These are phyloP conservation scores for Lophochroa leadbeateri DNA, from an alignment of 2,113 vertebrate species.

Conservation along the genomic window DNA sequence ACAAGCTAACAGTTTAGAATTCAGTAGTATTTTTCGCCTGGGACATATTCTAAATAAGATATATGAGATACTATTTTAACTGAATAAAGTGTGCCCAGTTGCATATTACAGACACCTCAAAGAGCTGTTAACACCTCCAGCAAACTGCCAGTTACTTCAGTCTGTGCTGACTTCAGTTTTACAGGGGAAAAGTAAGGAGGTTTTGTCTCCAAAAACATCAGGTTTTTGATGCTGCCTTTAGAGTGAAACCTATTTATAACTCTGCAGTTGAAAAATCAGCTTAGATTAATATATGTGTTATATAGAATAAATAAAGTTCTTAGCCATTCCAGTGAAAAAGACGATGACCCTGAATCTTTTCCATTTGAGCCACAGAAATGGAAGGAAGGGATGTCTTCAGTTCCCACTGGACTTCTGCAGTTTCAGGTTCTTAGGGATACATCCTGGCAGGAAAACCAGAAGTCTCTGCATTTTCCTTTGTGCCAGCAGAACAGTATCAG, in stretches of 20 bases:
- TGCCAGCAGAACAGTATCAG: background rate
- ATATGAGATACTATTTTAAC: background rate
- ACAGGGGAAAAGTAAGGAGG: background rate
- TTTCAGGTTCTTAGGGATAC: background rate
- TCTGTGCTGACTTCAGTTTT: background rate
- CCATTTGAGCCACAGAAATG: background rate
- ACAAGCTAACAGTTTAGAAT: background rate
- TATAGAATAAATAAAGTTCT: background rate
- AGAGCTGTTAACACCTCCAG: conserved; percentile 4
- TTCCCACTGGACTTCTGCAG: background rate
- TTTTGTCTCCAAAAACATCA: background rate
- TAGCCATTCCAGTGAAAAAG: background rate
- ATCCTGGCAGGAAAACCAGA: background rate
- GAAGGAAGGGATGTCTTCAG: background rate
- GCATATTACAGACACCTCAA: background rate
- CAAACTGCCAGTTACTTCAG: background rate
- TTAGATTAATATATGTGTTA: background rate
- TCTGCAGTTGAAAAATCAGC: background rate
- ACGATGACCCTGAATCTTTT: background rate
- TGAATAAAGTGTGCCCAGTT: background rate
- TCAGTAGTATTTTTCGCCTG: background rate
- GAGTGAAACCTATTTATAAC: background rate
- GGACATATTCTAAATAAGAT: background rate
- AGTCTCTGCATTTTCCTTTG: background rate
- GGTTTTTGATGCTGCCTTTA: background rate